A percentile compares a stretch with the other conserved stretches of the same genome.
These are phyloP conservation scores for Calidris pygmaea DNA, from an alignment of 2,113 vertebrate species.

Conservation along the genomic window DNA sequence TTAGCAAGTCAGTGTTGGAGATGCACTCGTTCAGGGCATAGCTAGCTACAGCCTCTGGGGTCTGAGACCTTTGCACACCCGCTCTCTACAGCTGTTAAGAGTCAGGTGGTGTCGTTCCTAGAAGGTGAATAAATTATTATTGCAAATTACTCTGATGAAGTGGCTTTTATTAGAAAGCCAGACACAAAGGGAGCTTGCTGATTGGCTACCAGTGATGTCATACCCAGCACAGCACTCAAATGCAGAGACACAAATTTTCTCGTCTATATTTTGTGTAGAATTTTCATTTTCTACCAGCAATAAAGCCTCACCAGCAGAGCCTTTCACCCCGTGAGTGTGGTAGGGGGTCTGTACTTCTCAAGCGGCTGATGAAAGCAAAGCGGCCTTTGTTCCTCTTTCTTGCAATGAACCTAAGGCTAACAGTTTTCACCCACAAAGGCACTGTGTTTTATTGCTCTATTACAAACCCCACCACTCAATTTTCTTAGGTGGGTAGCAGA, in stretches of 20 bases:
- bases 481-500: neutral
- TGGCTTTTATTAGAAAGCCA: conserved; percentile 63
- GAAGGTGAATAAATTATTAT: conserved; percentile 56
- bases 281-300: conserved; percentile 36
- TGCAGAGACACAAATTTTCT: neutral
- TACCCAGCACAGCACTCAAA: conserved; percentile 38
- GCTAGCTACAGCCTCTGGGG: neutral
- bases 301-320: neutral
- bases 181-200: conserved; percentile 57
- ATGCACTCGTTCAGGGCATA: neutral
- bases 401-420: conserved; percentile 11
- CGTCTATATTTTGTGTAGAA: neutral
- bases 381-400: conserved; percentile 21
- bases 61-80: neutral
- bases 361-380: conserved; percentile 30
- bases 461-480: neutral
- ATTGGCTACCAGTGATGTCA: conserved; percentile 73
- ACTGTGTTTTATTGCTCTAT: neutral
- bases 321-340: neutral
- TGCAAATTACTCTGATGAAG: conserved; percentile 63
- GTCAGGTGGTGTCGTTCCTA: neutral
- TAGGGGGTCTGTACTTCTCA: neutral
- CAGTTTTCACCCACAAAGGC: conserved; percentile 23
- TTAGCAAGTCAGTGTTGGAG: neutral
- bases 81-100: neutral